phyloP scores from a whole-genome alignment of 2,113 vertebrate species.

The Speoplatyrhinus poulsoni region DNA sequence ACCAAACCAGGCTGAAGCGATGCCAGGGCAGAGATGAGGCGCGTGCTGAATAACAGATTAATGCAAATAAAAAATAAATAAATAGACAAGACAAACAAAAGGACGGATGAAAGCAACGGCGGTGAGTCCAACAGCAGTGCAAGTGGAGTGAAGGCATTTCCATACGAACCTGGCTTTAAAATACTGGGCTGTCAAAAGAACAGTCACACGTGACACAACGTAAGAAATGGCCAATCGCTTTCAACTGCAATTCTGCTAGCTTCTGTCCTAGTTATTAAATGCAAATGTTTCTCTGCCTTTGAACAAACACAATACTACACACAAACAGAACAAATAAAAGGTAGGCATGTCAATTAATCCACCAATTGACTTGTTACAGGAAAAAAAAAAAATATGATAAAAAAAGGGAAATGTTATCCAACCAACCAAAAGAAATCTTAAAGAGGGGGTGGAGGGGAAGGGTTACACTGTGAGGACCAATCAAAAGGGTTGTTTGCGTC shows the following conservation, averaged over 20 bases:
- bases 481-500: constrained; percentile 20
- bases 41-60: constrained; percentile 83
- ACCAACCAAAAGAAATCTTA: constrained; percentile 82
- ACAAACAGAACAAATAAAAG: constrained; percentile 73
- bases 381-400: constrained; percentile 22
- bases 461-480: constrained; percentile 78
- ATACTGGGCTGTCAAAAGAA: constrained; percentile 99
- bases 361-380: constrained; percentile 75
- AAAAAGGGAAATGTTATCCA: constrained; percentile 70
- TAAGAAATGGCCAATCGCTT: constrained; percentile 97
- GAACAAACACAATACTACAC: constrained; percentile 68
- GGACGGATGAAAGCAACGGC: constrained; percentile 91
- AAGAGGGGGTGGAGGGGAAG: constrained; percentile 78
- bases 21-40: constrained; percentile 86
- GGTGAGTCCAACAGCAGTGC: constrained; percentile 99
- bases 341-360: constrained; percentile 76
- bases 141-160: constrained; percentile 99
- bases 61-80: constrained; percentile 77
- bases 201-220: constrained; percentile 99
- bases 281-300: constrained; percentile 67
- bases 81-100: constrained; percentile 78
- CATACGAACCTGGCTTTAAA: constrained; percentile 99
- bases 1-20: constrained; percentile 39
- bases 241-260: constrained; percentile 74
- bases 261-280: constrained; percentile 66